These are phyloP conservation scores for Squalus acanthias DNA, from an alignment of 2,797 vertebrate species.

Conservation along the genomic window DNA sequence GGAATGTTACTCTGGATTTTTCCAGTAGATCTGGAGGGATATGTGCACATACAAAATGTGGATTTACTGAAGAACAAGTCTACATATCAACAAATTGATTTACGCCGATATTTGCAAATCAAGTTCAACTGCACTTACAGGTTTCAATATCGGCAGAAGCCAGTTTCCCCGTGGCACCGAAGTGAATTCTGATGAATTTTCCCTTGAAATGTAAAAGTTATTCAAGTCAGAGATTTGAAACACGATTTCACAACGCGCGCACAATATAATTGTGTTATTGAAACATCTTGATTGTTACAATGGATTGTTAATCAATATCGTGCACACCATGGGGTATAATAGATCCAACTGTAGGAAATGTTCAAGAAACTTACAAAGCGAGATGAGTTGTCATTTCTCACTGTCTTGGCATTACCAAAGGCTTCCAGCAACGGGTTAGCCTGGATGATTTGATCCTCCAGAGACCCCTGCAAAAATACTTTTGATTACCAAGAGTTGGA, in stretches of 20 bases:
- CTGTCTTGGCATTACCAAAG: constrained; percentile 42
- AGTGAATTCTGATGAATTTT: constrained; percentile 88
- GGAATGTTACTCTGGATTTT: constrained; percentile 83
- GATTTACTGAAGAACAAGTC: neutral
- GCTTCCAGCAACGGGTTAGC: constrained; percentile 43
- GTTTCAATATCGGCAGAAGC: constrained; percentile 85
- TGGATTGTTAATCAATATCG: neutral
- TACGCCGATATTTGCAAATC: neutral
- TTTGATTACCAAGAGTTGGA: neutral
- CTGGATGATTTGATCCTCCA: constrained; percentile 44
- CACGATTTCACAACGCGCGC: neutral
- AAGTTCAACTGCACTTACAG: constrained; percentile 58
- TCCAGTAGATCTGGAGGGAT: constrained; percentile 69
- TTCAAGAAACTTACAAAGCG: constrained; percentile 41
- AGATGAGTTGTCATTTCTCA: constrained; percentile 44
- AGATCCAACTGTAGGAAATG: neutral
- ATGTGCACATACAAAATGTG: neutral
- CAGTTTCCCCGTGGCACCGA: constrained; percentile 78
- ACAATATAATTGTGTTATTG: neutral
- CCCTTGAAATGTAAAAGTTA: constrained; percentile 53
- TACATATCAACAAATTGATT: neutral
- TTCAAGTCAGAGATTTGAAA: neutral
- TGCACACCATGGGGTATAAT: neutral
- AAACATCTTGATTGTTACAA: neutral
- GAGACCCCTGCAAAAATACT: constrained; percentile 38